Base-by-base conservation (phyloP, 1,140 invertebrate species). In the Lanistes nyassanus region DNA sequence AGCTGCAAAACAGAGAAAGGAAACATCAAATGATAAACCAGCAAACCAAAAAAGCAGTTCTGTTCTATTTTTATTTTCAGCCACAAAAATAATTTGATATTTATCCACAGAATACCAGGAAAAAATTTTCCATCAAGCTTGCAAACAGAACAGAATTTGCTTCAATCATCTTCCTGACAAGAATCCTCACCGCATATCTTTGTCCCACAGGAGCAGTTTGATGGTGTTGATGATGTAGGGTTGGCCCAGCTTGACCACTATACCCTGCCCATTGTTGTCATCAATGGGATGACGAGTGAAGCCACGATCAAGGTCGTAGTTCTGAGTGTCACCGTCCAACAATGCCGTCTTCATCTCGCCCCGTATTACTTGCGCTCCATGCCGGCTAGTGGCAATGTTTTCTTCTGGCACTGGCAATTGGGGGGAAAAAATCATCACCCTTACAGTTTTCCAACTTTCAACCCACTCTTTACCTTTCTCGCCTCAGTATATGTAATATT, bases 221-320 rank as follows among this genome's bases (percentile, higher is more conserved):
- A 99, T 92, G 84, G 97, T 94, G 91, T 99, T 99, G 78, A 99
- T 93, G 84, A 99, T 98, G 86, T 93, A 95, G 73, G 95, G 94
- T 60, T 92, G 93, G 69, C 94, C 94, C 23, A 99, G 91, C 86
- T 96, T 94, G 21, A 99, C 93, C 0, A 96, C 91, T 86, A 99
- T 98, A 3, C 88, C 88, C 62, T 85, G 82, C 5, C 87, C 86
- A 81, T 93, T 89, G 69, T 91, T 91, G 74, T 97, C 96, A 81
- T 93, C 95, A 84, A 99, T 99, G 53, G 94, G 93, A 90, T 99
- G 97, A 4, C 96, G 92, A 0, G 97, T 97, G 86, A 98, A 98
- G 68, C 94, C 96, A 82, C 93, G 91, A 86, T 98, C 96, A 92
- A 97, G 94, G 88, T 98, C 96, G 89, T 98, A 98, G 85, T 93